These are phyloP conservation scores for Odontomachus brunneus DNA, from an alignment of 1,140 invertebrate genomes.

Conservation along the genomic window DNA sequence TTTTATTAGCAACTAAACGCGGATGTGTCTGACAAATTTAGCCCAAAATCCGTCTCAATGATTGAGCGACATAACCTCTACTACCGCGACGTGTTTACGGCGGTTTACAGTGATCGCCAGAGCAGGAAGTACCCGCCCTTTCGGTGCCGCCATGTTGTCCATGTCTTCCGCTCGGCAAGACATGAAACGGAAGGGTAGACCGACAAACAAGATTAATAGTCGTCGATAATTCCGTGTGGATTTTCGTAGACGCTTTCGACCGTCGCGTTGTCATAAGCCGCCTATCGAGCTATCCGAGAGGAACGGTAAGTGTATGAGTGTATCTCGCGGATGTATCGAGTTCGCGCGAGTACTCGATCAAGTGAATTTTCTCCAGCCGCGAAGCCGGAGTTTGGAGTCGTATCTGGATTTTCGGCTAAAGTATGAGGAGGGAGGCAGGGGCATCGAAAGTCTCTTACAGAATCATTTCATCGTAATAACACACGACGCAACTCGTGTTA, in stretches of 20 bases:
- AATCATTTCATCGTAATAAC: too few relatives aligned
- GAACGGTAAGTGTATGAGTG: constrained; percentile 45
- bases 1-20: constrained; percentile 4
- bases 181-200: constrained; percentile 48
- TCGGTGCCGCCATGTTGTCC: constrained; percentile 73
- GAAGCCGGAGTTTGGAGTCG: too few relatives aligned
- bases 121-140: constrained; percentile 76
- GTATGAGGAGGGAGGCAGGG: too few relatives aligned
- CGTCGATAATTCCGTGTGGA: constrained; percentile 57
- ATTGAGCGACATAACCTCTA: constrained; percentile 16
- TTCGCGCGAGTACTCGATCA: too few relatives aligned
- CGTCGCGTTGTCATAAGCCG: constrained; percentile 11
- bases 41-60: too few relatives aligned
- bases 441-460: too few relatives aligned
- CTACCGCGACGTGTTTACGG: background rate
- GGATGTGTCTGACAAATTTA: too few relatives aligned
- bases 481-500: too few relatives aligned
- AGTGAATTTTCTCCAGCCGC: too few relatives aligned
- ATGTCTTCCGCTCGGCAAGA: constrained; percentile 70
- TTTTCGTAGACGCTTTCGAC: constrained; percentile 15
- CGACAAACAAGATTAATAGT: constrained; percentile 65
- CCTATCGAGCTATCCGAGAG: constrained; percentile 28
- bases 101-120: constrained; percentile 2
- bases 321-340: background rate
- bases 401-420: too few relatives aligned